phyloP scores from a whole-genome alignment of 1,140 invertebrate genomes.

The Drosophila willistoni region DNA sequence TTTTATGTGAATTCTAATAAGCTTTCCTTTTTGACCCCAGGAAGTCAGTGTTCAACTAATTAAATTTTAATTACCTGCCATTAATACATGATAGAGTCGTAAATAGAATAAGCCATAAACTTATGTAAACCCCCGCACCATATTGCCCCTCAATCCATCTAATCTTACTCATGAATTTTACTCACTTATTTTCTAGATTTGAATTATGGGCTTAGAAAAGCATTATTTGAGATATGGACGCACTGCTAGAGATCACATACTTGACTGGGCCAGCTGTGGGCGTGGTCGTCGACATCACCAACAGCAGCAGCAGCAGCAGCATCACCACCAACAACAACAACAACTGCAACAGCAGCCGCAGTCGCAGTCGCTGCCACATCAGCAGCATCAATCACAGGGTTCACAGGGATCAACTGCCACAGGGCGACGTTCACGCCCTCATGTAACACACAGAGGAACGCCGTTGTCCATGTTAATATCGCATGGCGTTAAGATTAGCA shows the following conservation, averaged over 20 bases:
- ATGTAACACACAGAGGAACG: conserved; percentile 84
- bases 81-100: conserved; percentile 27
- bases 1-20: conserved; percentile 23
- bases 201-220: conserved; percentile 87
- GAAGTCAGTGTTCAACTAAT: conserved; percentile 45
- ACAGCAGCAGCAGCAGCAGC: conserved; percentile 39
- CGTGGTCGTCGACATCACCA: conserved; percentile 53
- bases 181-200: conserved; percentile 53
- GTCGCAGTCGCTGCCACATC: conserved; percentile 39
- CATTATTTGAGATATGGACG: conserved; percentile 90
- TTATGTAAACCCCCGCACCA: too few relatives aligned
- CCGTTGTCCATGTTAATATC: conserved; percentile 91
- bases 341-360: conserved; percentile 39
- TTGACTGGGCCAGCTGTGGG: conserved; percentile 84
- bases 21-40: conserved; percentile 43
- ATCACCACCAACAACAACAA: conserved; percentile 16
- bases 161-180: conserved; percentile 15
- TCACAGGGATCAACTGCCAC: conserved; percentile 48
- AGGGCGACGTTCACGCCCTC: conserved; percentile 63
- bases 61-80: conserved; percentile 45
- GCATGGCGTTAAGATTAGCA: conserved; percentile 88
- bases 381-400: conserved; percentile 29
- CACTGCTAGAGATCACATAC: conserved; percentile 87
- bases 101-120: too few relatives aligned
- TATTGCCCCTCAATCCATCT: too few relatives aligned